Percentiles rank a stretch among this genome's conserved stretches.
phyloP scores from a whole-genome alignment of 2,113 vertebrate genomes.

The Silurus glanis region DNA sequence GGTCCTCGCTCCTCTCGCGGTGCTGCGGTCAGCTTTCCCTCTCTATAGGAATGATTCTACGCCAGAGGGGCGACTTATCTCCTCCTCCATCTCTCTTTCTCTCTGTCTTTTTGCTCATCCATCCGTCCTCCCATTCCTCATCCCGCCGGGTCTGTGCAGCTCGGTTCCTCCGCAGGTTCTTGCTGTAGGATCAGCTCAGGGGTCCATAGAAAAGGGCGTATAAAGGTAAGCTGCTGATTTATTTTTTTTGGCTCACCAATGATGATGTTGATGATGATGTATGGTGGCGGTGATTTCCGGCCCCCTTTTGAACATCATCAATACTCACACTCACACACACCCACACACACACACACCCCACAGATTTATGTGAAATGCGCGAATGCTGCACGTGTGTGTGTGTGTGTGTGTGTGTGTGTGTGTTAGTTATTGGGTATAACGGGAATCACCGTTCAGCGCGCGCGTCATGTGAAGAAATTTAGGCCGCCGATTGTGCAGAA shows the following conservation, averaged over 20 bases:
- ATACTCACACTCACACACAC: too few relatives aligned
- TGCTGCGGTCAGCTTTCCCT: not conserved
- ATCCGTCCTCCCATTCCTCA: not conserved
- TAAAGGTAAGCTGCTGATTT: constrained; percentile 31
- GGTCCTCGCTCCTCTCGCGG: not conserved
- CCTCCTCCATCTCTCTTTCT: constrained; percentile 5
- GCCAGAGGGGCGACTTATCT: constrained; percentile 3
- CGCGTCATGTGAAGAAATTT: not conserved
- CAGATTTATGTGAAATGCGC: constrained; percentile 1
- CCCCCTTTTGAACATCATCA: not conserved
- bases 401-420: too few relatives aligned
- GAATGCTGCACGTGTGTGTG: not conserved
- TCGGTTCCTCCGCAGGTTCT: not conserved
- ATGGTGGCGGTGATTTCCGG: not conserved
- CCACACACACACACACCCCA: not conserved
- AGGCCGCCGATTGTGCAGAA: not conserved
- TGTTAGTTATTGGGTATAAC: not conserved
- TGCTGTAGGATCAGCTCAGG: not conserved
- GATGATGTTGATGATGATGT: not conserved
- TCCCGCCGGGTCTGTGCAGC: constrained; percentile 16
- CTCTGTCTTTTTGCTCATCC: not conserved
- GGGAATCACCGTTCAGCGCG: not conserved
- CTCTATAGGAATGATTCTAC: constrained; percentile 25
- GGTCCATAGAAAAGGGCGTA: not conserved
- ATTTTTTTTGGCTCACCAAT: not conserved